A percentile compares a stretch with the other conserved stretches of the same genome.
These are phyloP conservation scores for Eidolon helvum DNA, from an alignment of 2,113 vertebrate genomes.

Conservation along the genomic window DNA sequence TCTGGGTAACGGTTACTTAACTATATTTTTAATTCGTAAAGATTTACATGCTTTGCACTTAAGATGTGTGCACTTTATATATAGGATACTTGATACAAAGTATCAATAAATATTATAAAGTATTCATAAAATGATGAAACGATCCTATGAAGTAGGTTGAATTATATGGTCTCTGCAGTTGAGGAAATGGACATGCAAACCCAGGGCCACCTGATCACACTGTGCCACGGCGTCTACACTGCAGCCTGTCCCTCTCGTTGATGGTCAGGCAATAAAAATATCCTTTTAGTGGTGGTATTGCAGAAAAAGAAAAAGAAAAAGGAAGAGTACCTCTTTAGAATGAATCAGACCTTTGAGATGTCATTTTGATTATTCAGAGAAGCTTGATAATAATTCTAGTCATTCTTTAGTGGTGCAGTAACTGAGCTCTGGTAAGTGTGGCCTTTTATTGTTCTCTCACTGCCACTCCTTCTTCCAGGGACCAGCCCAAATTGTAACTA, in stretches of 20 bases:
- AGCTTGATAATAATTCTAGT: neutral
- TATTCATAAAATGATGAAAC: neutral
- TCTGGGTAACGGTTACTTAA: neutral
- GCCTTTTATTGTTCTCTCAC: neutral
- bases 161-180: neutral
- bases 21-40: neutral
- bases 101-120: neutral
- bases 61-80: neutral
- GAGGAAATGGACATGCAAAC: neutral
- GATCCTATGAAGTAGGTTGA: neutral
- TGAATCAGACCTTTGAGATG: neutral
- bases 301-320: neutral
- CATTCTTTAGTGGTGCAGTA: neutral
- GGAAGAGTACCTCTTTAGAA: neutral
- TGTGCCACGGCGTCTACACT: neutral
- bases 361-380: neutral
- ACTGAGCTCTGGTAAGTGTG: neutral
- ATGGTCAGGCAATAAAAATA: neutral
- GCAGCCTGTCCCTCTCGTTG: neutral
- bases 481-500: neutral
- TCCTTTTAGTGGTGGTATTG: neutral
- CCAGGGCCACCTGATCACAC: neutral
- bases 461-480: neutral
- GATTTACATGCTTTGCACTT: neutral
- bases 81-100: neutral